Conservation (phyloP, 2,797 vertebrate species). For the Enteromius thamalakanensis region DNA sequence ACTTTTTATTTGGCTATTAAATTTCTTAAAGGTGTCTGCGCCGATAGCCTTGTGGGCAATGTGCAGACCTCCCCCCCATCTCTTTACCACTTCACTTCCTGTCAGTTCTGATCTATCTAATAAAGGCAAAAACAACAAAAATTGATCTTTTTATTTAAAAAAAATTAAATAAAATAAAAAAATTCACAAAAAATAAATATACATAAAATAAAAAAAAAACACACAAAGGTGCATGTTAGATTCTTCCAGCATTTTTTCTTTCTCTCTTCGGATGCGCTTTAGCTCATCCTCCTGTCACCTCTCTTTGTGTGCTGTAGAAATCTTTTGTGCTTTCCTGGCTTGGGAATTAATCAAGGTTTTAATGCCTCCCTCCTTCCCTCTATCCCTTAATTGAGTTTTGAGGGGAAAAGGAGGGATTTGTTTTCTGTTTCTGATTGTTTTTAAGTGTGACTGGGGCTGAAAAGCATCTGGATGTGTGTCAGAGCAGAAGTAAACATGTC, state of each 20-base stretch:
- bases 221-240: too few relatives aligned
- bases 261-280: slow-evolving; percentile 68
- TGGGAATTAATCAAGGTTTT: slow-evolving; percentile 80
- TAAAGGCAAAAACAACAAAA: too few relatives aligned
- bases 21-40: not conserved
- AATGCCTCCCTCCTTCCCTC: slow-evolving; percentile 77
- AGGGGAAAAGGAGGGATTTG: slow-evolving; percentile 67
- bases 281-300: slow-evolving; percentile 61
- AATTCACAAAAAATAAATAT: too few relatives aligned
- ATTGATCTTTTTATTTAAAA: too few relatives aligned
- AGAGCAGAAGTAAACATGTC: slow-evolving; percentile 65
- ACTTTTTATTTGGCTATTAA: not conserved
- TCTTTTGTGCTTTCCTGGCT: slow-evolving; percentile 76
- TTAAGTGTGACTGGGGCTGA: slow-evolving; percentile 50
- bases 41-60: too few relatives aligned
- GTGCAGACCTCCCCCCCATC: too few relatives aligned
- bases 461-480: slow-evolving; percentile 58
- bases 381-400: slow-evolving; percentile 75
- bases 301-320: slow-evolving; percentile 72
- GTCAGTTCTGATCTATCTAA: too few relatives aligned
- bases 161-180: too few relatives aligned
- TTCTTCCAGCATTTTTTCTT: slow-evolving; percentile 67
- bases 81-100: too few relatives aligned
- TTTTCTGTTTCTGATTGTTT: slow-evolving; percentile 55
- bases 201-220: too few relatives aligned